Base-by-base conservation (phyloP, 1,140 invertebrate genomes). In the Zaprionus taronus region DNA sequence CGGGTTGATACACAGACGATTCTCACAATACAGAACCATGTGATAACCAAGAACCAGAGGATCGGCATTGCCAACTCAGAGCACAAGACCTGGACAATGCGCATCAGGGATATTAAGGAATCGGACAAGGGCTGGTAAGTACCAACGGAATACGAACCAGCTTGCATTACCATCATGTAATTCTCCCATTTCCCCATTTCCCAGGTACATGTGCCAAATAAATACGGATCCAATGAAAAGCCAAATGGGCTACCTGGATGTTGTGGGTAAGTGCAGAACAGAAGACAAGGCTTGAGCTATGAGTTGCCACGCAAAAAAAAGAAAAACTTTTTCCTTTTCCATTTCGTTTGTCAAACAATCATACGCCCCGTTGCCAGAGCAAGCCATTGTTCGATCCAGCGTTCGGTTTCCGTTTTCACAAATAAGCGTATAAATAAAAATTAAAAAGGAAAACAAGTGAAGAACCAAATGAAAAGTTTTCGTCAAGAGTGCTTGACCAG, bases 1-100 rank as follows among this genome's bases (percentile, higher is more conserved):
- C 94, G 97, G 53, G 97, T 98, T 58, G 97, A 98, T 93, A 98
- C 97, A 9, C 97, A 98, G 93, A 98, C 98, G 0, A 98, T 98
- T 68, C 93, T 98, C 34, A 98, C 97, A 9, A 98, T 98, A 89
- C 97, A 98, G 86, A 96, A 94, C 86, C 96, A 97, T 93, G 96
- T 97, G 55, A 98, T 98, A 87, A 98, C 97, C 17, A 96, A 97
- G 83, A 98, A 98, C 93, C 95, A 97, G 73, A 94, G 98, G 47
- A 97, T 98, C 66, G 95, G 96, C 2, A 95, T 98, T 26, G 97
- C 96, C 11, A 97, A 98, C 92, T 97, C 96, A 71, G 97, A 98
- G 82, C 96, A 97, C 81, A 95, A 96, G 47, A 97, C 96, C 24
- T 98, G 97, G 97, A 97, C 96, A 84, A 94, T 98, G 57, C 96